Evolutionary conservation across 2,113 vertebrate genomes (phyloP).

Genomic region (Poicephalus gulielmi): DNA sequence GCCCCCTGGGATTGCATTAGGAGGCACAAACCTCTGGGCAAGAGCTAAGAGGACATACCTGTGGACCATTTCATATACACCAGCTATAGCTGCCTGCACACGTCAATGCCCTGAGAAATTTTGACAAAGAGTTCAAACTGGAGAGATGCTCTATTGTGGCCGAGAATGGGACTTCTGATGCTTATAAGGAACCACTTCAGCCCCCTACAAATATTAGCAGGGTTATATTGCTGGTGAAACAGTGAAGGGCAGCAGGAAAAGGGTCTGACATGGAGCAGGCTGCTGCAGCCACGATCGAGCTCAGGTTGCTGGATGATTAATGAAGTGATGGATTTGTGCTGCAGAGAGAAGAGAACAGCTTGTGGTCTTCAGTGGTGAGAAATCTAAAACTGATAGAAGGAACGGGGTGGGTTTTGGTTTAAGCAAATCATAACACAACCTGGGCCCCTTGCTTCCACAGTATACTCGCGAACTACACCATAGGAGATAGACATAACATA

Average conservation of each 20-base stretch:
- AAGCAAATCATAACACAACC: neutral
- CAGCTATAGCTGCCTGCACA: neutral
- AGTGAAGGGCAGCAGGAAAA: neutral
- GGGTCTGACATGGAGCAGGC: neutral
- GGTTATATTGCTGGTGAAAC: neutral
- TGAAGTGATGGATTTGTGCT: neutral
- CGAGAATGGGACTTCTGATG: neutral
- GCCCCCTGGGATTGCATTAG: accelerated
- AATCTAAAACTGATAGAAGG: neutral
- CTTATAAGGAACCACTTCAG: neutral
- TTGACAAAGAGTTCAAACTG: neutral
- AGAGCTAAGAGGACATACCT: neutral
- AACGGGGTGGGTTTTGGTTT: neutral
- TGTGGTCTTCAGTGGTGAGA: accelerated
- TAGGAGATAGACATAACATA: neutral
- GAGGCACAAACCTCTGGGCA: neutral
- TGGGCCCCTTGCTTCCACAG: neutral
- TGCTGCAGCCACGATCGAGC: neutral
- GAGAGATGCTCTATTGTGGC: neutral
- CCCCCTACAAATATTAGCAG: neutral
- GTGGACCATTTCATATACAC: neutral
- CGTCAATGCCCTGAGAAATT: neutral
- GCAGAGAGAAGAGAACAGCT: neutral
- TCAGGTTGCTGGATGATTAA: constrained; percentile 7
- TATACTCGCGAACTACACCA: neutral